Evolutionary conservation across 2,888 invertebrate species (phyloP).

Genomic region (Boloria euphrosyne): DNA sequence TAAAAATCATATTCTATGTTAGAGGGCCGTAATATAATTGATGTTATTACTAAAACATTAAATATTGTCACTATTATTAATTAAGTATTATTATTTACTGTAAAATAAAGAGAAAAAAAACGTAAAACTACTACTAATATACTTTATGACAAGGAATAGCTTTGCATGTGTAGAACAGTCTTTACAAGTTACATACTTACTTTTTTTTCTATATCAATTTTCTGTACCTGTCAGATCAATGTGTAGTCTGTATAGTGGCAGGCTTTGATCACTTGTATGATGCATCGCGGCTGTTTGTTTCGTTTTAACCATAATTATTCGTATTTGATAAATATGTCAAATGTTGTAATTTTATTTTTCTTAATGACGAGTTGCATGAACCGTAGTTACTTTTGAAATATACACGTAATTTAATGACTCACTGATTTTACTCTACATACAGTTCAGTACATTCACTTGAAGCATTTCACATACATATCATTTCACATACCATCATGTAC

Average conservation of each 20-base stretch:
- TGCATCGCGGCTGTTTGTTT: conserved; percentile 4
- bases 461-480: conserved; percentile 3
- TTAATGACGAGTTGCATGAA: conserved; percentile 3
- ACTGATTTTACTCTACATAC: background rate
- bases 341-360: background rate
- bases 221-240: conserved; percentile 2
- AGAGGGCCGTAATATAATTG: no score
- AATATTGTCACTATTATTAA: no score
- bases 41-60: no score
- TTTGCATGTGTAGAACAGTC: conserved; percentile 19
- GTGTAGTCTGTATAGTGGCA: conserved; percentile 8
- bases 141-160: conserved; percentile 5
- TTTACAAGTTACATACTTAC: background rate
- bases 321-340: background rate
- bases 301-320: background rate
- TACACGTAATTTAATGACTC: background rate
- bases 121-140: background rate
- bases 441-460: conserved; percentile 5
- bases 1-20: background rate
- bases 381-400: conserved; percentile 7
- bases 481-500: background rate
- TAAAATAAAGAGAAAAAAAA: no score
- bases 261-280: conserved; percentile 9
- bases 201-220: background rate
- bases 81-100: no score